Base-by-base conservation (phyloP, 2,113 vertebrate species). In the Collichthys lucidus region DNA sequence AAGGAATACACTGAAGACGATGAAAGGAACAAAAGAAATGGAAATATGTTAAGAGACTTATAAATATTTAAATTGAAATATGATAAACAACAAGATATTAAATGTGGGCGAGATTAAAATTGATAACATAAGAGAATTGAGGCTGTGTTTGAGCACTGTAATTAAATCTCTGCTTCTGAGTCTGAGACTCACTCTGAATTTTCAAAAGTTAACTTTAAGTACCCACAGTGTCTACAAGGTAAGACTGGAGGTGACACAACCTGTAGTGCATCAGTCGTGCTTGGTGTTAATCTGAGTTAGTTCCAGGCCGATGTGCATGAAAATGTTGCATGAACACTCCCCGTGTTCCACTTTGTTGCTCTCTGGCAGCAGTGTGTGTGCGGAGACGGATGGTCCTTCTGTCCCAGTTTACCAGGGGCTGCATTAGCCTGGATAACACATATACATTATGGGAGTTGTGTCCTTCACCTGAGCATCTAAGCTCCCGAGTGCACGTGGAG, bases 391-490 rank as follows among this genome's bases (percentile, higher is more conserved):
- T 89, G 59, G 66, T 73, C 50, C 47, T 56, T 11, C 26, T 57
- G 49, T 66, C 77, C 74, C 62, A 60, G 63, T 79, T 78, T 77
- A 53, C 57, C 52, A 61, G 52, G 7, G 47, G 55, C 46, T 55
- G 60, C 67, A 40, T 66, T 59, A 61, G 22, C 49, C 2, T 57
- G 29, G 31, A 74, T 49, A 42, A 52, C 29, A 44, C 80, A 65
- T 7, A 50, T 64, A 49, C 70, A 40, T 0, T 35, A n/a, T 22
- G 22, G 20, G 35, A 77, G 74, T 17, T 19, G 77, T 22, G 80
- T 84, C 83, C 79, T 89, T 88, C 87, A 83, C 80, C 61, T 68
- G 64, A 63, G 55, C 26, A 12, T 19, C 26, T 47, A 11, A 40
- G 35, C 35, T 40, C 35, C 35, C 35, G 35, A 40, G n/a, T 71